These are phyloP conservation scores for Lycaon pictus DNA, from an alignment of 2,113 vertebrate genomes.

Conservation along the genomic window DNA sequence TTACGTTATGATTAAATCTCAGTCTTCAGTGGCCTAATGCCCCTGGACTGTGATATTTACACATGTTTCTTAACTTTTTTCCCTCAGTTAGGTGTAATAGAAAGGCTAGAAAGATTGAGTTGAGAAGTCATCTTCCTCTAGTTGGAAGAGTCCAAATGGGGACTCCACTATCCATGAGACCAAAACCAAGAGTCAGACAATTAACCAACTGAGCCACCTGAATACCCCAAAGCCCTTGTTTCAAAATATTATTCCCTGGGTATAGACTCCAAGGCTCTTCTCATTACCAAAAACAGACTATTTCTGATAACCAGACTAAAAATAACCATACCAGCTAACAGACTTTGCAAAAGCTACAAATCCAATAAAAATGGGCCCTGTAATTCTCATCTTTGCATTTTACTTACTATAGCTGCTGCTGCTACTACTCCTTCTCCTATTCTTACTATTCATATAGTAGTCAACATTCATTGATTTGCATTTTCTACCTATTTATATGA, in stretches of 20 bases:
- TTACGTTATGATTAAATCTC: neutral
- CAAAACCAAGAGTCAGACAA: neutral
- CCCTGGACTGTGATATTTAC: neutral
- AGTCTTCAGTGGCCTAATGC: neutral
- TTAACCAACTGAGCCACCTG: neutral
- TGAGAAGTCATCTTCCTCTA: neutral
- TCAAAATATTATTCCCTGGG: neutral
- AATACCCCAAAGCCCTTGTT: neutral
- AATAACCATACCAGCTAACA: neutral
- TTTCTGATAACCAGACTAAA: neutral
- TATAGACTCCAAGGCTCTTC: neutral
- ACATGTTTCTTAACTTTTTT: neutral
- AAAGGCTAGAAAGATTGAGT: neutral
- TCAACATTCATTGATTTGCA: too few relatives aligned
- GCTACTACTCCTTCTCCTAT: neutral
- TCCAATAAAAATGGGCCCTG: neutral
- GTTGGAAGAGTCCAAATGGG: too few relatives aligned
- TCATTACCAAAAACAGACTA: neutral
- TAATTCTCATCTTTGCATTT: neutral
- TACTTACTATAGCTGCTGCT: neutral
- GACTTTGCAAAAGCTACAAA: neutral
- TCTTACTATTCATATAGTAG: neutral
- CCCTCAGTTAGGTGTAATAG: accelerated
- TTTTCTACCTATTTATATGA: neutral
- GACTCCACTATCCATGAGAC: neutral